Percentiles rank a stretch among this genome's conserved stretches.
Evolutionary conservation across 2,797 vertebrate species (phyloP).

Genomic region (Gymnodraco acuticeps): DNA sequence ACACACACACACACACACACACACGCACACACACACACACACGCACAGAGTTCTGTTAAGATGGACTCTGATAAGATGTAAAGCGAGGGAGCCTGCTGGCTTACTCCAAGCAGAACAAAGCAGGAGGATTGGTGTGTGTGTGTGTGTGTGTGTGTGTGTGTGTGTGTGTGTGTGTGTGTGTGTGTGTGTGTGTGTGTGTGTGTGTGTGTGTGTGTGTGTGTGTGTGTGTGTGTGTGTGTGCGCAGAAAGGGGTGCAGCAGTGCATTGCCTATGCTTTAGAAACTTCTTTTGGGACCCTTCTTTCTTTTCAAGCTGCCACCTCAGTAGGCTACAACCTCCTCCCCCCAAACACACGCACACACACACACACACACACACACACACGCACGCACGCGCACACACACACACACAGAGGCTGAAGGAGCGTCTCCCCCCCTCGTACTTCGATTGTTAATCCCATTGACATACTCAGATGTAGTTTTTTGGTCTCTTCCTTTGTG

Average conservation of each 20-base stretch:
- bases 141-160: not conserved
- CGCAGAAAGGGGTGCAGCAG: constrained; percentile 17
- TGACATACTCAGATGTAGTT: constrained; percentile 65
- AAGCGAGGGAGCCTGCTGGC: constrained; percentile 39
- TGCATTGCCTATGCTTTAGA: constrained; percentile 30
- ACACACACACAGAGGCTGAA: constrained; percentile 3
- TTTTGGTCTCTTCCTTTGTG: constrained; percentile 46
- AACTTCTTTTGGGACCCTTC: constrained; percentile 33
- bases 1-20: constrained; percentile 15
- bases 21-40: not conserved
- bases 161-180: constrained; percentile 5
- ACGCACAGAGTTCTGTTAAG: constrained; percentile 12
- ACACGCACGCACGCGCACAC: constrained; percentile 15
- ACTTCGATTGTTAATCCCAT: constrained; percentile 50
- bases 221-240: constrained; percentile 15
- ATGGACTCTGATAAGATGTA: constrained; percentile 50
- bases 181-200: not conserved
- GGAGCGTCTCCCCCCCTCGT: not conserved
- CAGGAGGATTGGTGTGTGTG: constrained; percentile 15
- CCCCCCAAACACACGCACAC: not conserved
- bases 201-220: no score
- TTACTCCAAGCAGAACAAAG: constrained; percentile 49
- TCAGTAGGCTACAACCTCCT: constrained; percentile 19
- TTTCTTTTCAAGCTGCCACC: constrained; percentile 39
- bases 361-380: not conserved